Base-by-base conservation (phyloP, 2,113 vertebrate species). In the Microcebus ravelobensis region DNA sequence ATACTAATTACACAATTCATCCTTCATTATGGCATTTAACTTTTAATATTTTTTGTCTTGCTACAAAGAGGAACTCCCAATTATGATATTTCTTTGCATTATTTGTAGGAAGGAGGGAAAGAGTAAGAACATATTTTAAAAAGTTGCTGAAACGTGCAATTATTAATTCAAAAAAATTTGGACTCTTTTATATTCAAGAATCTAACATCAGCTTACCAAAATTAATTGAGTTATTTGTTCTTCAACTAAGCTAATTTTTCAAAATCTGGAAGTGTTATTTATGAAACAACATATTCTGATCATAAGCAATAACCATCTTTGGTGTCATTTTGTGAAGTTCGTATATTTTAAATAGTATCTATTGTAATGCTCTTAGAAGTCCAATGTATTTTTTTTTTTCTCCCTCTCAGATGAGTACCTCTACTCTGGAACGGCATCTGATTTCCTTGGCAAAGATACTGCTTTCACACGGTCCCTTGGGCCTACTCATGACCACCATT, bases 391-490 rank as follows among this genome's bases (percentile, higher is more conserved):
- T 55, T 79, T 45, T 79, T 45, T 57, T 96, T 95, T 96, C 87
- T 97, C 18, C 65, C 97, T 98, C 97, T 11, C 97, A 99, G 99
- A 99, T 98, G 99, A 99, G 84, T 99, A 99, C 98, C 99, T 99
- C 94, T 99, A 99, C 94, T 99, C 98, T 83, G 99, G 99, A 97
- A 99, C 99, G 23, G 99, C 99, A 27, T 99, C 99, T 52, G 99
- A 99, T 98, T 99, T 99, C 98, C 99, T 99, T 98, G 99, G 99
- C 96, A 99, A 99, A 97, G 99, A 99, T 94, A 99, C 99, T 1
- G 99, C 99, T 7, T 99, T 99, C 97, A 99, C 99, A 29, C 99
- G 99, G 89, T 99, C 99, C 74, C 99, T 99, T 6, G 99, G 99
- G 82, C 99, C 99, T 84, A 98, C 99, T 91, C 99, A 99, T 6